Percentiles rank a stretch among this genome's conserved stretches.
These are phyloP conservation scores for Ecdyonurus torrentis DNA, from an alignment of 2,888 invertebrate genomes.

Conservation along the genomic window DNA sequence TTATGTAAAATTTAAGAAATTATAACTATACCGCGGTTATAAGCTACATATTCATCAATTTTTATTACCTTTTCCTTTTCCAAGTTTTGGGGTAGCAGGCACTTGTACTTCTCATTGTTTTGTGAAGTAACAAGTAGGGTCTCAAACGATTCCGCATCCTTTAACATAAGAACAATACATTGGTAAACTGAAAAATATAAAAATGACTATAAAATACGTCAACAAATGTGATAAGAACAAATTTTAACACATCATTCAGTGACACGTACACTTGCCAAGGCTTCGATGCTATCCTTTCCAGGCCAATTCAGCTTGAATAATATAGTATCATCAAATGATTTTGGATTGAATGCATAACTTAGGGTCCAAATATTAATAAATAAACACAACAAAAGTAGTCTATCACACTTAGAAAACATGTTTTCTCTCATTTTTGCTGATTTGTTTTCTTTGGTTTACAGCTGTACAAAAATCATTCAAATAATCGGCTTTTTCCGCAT, in stretches of 20 bases:
- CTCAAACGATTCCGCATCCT: conserved; percentile 30
- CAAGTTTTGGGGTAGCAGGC: conserved; percentile 51
- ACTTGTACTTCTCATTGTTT: conserved; percentile 68
- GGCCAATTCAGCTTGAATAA: conserved; percentile 68
- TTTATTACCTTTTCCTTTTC: conserved; percentile 22
- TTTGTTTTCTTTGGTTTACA: not conserved
- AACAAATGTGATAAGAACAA: no score
- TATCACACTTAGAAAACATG: not conserved
- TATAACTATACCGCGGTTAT: no score
- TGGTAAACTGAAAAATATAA: conserved; percentile 5
- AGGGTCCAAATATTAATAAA: not conserved
- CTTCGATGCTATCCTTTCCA: conserved; percentile 29
- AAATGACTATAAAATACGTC: not conserved
- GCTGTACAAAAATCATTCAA: no score
- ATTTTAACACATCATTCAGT: no score
- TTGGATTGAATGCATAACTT: conserved; percentile 31
- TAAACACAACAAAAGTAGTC: not conserved
- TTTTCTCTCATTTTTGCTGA: not conserved
- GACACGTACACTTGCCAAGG: conserved; percentile 23
- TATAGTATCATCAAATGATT: conserved; percentile 68
- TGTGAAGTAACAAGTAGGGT: conserved; percentile 51
- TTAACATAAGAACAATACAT: no score
- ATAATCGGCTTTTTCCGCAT: no score
- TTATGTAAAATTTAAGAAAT: not conserved
- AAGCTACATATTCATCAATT: no score